Evolutionary conservation across 2,797 vertebrate genomes (phyloP).

Genomic region (Danio choprae): DNA sequence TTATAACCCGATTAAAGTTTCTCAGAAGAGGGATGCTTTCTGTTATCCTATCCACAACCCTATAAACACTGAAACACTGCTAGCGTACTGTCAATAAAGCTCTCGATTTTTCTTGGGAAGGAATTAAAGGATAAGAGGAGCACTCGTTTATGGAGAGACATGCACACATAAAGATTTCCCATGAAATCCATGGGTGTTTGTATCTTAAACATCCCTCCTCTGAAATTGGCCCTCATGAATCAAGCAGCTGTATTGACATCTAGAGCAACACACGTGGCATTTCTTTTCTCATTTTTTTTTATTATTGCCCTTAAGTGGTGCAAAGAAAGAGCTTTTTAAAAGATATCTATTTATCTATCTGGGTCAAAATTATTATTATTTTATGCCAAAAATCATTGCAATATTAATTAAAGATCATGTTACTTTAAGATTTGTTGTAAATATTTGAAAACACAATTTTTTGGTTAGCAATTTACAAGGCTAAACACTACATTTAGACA

Average conservation of each 20-base stretch:
- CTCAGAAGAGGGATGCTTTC: constrained; percentile 61
- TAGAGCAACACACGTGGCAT: constrained; percentile 49
- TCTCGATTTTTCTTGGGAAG: constrained; percentile 56
- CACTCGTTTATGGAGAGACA: constrained; percentile 69
- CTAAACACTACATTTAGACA: no score
- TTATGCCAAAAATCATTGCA: no score
- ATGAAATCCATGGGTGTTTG: constrained; percentile 65
- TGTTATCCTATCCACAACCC: constrained; percentile 59
- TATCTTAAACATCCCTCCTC: constrained; percentile 58
- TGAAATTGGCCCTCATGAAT: constrained; percentile 69
- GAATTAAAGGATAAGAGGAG: constrained; percentile 67
- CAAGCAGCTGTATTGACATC: constrained; percentile 67
- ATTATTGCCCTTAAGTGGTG: no score
- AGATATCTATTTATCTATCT: no score
- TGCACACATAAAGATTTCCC: constrained; percentile 73
- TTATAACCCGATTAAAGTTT: constrained; percentile 62
- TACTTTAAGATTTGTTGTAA: no score
- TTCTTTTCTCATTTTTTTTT: background rate
- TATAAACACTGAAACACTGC: constrained; percentile 62
- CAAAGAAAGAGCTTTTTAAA: background rate
- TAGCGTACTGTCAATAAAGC: constrained; percentile 69
- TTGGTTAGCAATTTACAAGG: no score
- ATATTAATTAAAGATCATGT: no score
- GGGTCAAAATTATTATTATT: no score
- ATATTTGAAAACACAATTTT: no score